Evolutionary conservation across 2,888 invertebrate species (phyloP), one percentile per base, ranked within the genome.

Genomic region (Pyrrhosoma nymphula): DNA sequence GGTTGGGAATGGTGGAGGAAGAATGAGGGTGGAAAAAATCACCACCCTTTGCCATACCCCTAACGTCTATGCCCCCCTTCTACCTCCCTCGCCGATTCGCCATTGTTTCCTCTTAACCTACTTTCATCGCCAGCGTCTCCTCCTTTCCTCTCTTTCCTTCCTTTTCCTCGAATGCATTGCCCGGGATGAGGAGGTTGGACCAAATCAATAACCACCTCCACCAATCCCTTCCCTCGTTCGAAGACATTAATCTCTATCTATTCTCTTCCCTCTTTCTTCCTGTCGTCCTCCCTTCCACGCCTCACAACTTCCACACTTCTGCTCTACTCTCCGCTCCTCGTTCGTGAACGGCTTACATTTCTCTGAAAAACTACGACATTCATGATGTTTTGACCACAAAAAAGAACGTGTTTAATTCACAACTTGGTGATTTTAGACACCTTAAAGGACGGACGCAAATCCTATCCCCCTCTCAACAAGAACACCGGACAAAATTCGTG

Each of bases 161-260:
- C 35, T 60, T 82, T 60, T 91, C 23, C 93, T 93, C 93, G 63
- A 56, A 39, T 69, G 89, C 89, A 47, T 20, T 16, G n/a, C 89
- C 30, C 35, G 69, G 93, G 69, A 69, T 93, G 93, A 60, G 93
- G 93, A 35, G 69, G 39, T 63, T 69, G 69, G 69, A 93, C 69
- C 93, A 93, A 93, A 69, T 69, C 63, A 63, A 56, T 56, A 47
- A 63, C 93, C 91, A 63, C 14, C 91, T 39, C 90, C 35, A 63
- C 89, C 89, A 18, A 26, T n/a, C 26, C 35, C 89, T 4, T 56
- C 89, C 56, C n/a, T 55, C 55, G 35, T 56, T 55, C 55, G 39
- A 93, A 93, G 63, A 93, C 93, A 93, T 93, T 93, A 93, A 93
- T 93, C 93, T 91, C 91, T 39, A 60, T 91, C 63, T 69, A 23